A percentile compares a stretch with the other conserved stretches of the same genome.
Conservation (phyloP, 2,888 invertebrate species). For the Nephrotoma flavescens region DNA sequence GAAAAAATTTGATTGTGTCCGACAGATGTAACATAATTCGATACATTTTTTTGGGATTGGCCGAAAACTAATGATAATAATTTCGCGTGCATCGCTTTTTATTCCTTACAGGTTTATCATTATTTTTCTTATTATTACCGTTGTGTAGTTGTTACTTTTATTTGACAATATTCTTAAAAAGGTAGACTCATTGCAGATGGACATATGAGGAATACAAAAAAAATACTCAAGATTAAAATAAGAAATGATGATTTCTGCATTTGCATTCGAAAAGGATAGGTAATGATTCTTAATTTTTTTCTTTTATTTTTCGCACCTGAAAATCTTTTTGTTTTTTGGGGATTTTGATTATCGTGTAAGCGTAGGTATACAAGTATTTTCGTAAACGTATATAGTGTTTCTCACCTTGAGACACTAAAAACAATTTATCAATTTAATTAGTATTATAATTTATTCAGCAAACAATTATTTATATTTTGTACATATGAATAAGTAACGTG, state of each 20-base stretch:
- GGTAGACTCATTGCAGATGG: neutral
- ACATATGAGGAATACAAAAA: neutral
- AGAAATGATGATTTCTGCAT: neutral
- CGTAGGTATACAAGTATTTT: neutral
- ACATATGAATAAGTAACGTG: neutral
- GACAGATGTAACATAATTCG: constrained; percentile 11
- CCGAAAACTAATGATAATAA: neutral
- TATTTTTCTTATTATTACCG: neutral
- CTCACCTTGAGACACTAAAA: neutral
- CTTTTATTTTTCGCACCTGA: neutral
- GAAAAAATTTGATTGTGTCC: constrained; percentile 10
- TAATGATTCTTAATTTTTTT: neutral
- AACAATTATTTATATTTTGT: neutral
- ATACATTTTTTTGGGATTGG: constrained; percentile 7
- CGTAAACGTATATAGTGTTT: neutral
- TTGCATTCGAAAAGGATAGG: neutral
- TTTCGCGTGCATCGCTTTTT: neutral
- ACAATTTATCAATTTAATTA: neutral
- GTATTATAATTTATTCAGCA: neutral
- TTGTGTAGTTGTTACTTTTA: neutral
- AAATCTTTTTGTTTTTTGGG: neutral
- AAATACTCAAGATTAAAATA: neutral
- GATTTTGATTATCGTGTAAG: neutral
- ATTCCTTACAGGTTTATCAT: neutral
- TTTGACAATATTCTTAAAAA: neutral